A percentile compares a stretch with the other conserved stretches of the same genome.
phyloP scores from a whole-genome alignment of 2,888 invertebrate species.

The Lymantria dispar region DNA sequence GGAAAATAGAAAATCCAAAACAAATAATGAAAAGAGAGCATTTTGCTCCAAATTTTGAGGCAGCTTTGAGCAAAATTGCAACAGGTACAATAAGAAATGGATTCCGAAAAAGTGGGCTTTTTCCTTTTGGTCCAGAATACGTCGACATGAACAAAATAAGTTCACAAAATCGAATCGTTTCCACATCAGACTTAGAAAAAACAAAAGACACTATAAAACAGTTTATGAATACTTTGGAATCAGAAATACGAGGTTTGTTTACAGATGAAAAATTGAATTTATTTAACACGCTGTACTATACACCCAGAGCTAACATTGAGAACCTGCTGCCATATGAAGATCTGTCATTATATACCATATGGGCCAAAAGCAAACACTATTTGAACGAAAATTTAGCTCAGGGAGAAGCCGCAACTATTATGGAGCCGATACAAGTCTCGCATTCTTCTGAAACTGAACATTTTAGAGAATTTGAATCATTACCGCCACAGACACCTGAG shows the following conservation, averaged over 20 bases:
- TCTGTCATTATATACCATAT: slow-evolving; percentile 18
- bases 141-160: slow-evolving; percentile 28
- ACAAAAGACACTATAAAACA: too few relatives aligned
- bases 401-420: slow-evolving; percentile 4
- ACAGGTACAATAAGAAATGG: slow-evolving; percentile 24
- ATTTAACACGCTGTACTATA: slow-evolving; percentile 23
- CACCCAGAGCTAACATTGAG: slow-evolving; percentile 14
- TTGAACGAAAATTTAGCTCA: slow-evolving; percentile 8
- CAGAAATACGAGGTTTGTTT: too few relatives aligned
- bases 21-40: slow-evolving; percentile 24
- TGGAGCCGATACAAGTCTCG: not conserved
- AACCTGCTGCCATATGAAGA: slow-evolving; percentile 14
- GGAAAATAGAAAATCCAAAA: slow-evolving; percentile 22
- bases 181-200: slow-evolving; percentile 4
- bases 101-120: slow-evolving; percentile 27
- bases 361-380: slow-evolving; percentile 23
- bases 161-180: slow-evolving; percentile 7
- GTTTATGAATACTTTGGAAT: too few relatives aligned
- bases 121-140: slow-evolving; percentile 32
- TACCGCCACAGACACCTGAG: too few relatives aligned
- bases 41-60: slow-evolving; percentile 26
- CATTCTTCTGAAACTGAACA: slow-evolving; percentile 4
- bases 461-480: too few relatives aligned
- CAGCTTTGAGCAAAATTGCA: slow-evolving; percentile 14
- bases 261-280: too few relatives aligned